These are phyloP conservation scores for Tapirus terrestris DNA, from an alignment of 2,113 vertebrate species.

Conservation along the genomic window DNA sequence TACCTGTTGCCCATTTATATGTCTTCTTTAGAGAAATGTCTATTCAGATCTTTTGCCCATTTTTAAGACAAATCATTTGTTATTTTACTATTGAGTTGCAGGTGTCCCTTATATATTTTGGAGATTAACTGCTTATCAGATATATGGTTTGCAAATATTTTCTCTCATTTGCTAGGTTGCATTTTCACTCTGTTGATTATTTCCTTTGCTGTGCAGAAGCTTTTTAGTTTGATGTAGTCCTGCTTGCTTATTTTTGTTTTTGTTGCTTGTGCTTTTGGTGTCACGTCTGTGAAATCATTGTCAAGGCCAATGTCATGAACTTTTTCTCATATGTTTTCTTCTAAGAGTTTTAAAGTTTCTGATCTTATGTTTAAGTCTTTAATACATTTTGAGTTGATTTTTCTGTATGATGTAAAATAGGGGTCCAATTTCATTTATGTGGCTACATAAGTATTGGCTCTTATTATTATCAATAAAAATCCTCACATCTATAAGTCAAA, in stretches of 20 bases:
- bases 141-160: background rate
- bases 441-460: background rate
- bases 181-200: background rate
- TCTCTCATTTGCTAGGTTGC: background rate
- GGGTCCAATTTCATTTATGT: background rate
- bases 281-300: background rate
- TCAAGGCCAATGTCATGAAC: background rate
- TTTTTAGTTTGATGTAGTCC: background rate
- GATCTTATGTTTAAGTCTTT: background rate
- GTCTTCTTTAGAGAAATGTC: background rate
- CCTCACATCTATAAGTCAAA: background rate
- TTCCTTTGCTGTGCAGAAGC: background rate
- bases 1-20: background rate
- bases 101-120: background rate
- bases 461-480: constrained; percentile 14
- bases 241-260: background rate
- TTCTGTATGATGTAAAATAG: background rate
- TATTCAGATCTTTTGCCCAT: background rate
- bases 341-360: background rate
- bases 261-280: background rate
- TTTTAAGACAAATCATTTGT: background rate
- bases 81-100: background rate
- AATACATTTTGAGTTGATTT: background rate
- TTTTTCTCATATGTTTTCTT: background rate
- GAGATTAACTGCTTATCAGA: background rate